These are phyloP conservation scores for Andrena bucephala DNA, from an alignment of 2,888 invertebrate species.

Conservation along the genomic window DNA sequence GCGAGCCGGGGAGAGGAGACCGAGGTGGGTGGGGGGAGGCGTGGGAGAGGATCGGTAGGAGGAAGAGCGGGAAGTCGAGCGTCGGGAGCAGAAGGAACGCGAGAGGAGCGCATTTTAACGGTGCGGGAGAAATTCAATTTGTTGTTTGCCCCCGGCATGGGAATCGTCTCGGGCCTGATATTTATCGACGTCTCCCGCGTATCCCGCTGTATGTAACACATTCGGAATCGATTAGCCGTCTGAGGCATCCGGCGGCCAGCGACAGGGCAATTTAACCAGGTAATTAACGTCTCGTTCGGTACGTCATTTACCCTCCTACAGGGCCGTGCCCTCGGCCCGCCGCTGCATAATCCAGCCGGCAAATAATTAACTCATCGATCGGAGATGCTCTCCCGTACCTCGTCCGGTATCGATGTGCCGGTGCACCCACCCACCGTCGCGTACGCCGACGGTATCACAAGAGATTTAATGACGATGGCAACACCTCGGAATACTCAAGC, in stretches of 20 bases:
- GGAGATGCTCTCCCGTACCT: slow-evolving; percentile 8
- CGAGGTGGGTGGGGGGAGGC: too few relatives aligned
- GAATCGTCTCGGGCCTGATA: slow-evolving; percentile 48
- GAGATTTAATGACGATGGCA: background rate
- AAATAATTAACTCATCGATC: slow-evolving; percentile 62
- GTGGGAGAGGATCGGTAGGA: background rate
- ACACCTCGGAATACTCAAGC: background rate
- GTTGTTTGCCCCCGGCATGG: slow-evolving; percentile 49
- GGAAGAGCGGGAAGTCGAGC: slow-evolving; percentile 1
- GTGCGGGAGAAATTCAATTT: slow-evolving; percentile 60
- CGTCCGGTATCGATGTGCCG: slow-evolving; percentile 5
- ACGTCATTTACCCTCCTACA: slow-evolving; percentile 46
- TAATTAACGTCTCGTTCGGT: slow-evolving; percentile 69
- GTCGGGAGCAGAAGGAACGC: background rate
- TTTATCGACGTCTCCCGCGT: slow-evolving; percentile 33
- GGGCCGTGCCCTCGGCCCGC: slow-evolving; percentile 18
- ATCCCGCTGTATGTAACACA: slow-evolving; percentile 64
- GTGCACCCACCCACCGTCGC: background rate
- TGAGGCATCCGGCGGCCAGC: slow-evolving; percentile 20
- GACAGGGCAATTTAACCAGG: slow-evolving; percentile 53
- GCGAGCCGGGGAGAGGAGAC: background rate
- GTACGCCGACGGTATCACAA: background rate
- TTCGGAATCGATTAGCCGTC: slow-evolving; percentile 57
- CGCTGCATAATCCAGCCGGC: slow-evolving; percentile 45
- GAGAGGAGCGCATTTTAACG: slow-evolving; percentile 43